phyloP scores from a whole-genome alignment of 2,113 vertebrate species.

The Sturnus vulgaris region DNA sequence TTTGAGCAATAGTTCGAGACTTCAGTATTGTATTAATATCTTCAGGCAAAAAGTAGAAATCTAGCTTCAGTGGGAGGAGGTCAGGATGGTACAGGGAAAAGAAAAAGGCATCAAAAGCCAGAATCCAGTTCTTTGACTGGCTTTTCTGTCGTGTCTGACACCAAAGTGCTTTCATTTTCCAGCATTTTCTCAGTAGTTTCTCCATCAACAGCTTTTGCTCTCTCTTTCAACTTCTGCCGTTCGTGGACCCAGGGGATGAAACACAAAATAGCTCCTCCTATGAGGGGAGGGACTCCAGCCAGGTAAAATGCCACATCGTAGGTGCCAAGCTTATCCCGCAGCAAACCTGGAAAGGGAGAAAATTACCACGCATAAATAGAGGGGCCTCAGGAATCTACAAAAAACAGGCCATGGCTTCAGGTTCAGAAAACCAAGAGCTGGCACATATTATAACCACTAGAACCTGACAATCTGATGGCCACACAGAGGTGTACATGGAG shows the following conservation, averaged over 20 bases:
- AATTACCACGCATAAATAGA: neutral
- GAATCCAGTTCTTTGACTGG: slow-evolving; percentile 76
- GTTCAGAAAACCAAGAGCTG: neutral
- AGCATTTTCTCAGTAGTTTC: slow-evolving; percentile 81
- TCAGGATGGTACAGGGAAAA: neutral
- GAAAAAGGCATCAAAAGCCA: slow-evolving; percentile 71
- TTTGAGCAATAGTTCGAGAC: slow-evolving; percentile 36
- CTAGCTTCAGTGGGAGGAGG: slow-evolving; percentile 37
- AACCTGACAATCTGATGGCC: neutral
- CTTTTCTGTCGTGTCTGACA: slow-evolving; percentile 22
- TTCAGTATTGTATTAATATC: slow-evolving; percentile 32
- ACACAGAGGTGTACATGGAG: neutral
- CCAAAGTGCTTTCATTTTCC: slow-evolving; percentile 60
- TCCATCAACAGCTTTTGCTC: slow-evolving; percentile 26
- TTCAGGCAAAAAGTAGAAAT: slow-evolving; percentile 56
- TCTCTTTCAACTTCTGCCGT: slow-evolving; percentile 64
- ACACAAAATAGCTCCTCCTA: slow-evolving; percentile 87
- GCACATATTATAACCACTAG: neutral
- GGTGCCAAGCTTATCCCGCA: slow-evolving; percentile 81
- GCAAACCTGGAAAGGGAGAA: slow-evolving; percentile 75
- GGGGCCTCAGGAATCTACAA: neutral
- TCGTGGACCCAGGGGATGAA: slow-evolving; percentile 90
- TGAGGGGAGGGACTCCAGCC: slow-evolving; percentile 90
- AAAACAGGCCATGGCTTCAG: fast-evolving
- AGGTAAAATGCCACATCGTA: slow-evolving; percentile 93